Base-by-base conservation (phyloP, 2,797 vertebrate species). In the Oryzias sinensis region DNA sequence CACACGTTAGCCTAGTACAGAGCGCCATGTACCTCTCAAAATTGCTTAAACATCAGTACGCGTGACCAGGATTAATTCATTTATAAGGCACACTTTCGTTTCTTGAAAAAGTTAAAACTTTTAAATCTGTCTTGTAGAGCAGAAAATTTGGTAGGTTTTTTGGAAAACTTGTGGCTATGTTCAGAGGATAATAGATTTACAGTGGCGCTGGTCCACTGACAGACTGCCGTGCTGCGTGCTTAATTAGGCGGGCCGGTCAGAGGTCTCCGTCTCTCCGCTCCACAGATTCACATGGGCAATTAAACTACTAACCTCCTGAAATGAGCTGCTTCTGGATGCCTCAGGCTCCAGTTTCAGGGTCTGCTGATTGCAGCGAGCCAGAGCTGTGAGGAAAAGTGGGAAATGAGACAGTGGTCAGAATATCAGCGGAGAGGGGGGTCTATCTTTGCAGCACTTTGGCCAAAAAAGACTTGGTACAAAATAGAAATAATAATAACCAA, bases 251-350 rank as follows among this genome's bases (percentile, higher is more conserved):
- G 90, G 90, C 84, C 70, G 90, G 88, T 81, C 90, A 74, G 79
- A 59, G 76, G 64, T 79, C 83, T 79, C 79, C 74, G 83, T 84
- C 70, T 84, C 77, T 43, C 20, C 66, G 86, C 91, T 89, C 88
- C 89, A 89, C 85, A 77, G 91, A 83, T 87, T 91, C 90, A 89
- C 91, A 83, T 82, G 91, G 88, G 86, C 90, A 92, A 93, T 93
- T 93, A 91, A 92, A 92, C 91, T 87, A 89, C 89, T 92, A 91
- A 93, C 91, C 91, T 91, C 77, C 85, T 81, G 72, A 91, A 88
- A 89, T 90, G 91, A 91, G 86, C 85, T 73, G 72, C 83, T 80
- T 78, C 75, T 80, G 89, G 89, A 92, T 91, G 87, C 88, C 88
- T 83, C 47, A 1, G 84, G 88, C 81, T 92, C 87, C 49, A 52